Evolutionary conservation across 2,888 invertebrate genomes (phyloP).

Genomic region (Camponotus fellah): DNA sequence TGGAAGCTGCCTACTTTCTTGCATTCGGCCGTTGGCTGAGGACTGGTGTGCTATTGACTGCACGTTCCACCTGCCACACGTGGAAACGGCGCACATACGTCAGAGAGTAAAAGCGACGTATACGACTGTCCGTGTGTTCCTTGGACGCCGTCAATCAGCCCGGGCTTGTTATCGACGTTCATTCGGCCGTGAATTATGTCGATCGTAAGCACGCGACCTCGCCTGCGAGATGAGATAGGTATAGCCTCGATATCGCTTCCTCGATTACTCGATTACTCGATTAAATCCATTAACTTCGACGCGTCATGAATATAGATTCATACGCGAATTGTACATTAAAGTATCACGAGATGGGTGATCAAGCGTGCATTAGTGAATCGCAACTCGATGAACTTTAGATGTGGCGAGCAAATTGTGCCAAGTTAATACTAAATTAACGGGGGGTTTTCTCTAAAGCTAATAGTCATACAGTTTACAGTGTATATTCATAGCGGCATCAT

Average conservation of each 20-base stretch:
- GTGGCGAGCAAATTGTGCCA: slow-evolving; percentile 43
- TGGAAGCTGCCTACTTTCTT: slow-evolving; percentile 4
- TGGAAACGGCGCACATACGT: slow-evolving; percentile 56
- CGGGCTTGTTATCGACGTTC: slow-evolving; percentile 61
- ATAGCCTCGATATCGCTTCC: slow-evolving; percentile 61
- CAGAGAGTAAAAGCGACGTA: slow-evolving; percentile 58
- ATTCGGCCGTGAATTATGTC: slow-evolving; percentile 61
- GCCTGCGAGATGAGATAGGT: slow-evolving; percentile 42
- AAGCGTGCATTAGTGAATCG: slow-evolving; percentile 38
- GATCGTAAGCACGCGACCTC: slow-evolving; percentile 66
- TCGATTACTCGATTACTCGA: slow-evolving; percentile 53
- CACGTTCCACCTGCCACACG: slow-evolving; percentile 49
- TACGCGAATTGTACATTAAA: slow-evolving; percentile 30
- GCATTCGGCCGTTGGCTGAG: background rate
- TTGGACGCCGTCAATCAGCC: slow-evolving; percentile 58
- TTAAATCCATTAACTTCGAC: slow-evolving; percentile 46
- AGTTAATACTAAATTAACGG: slow-evolving; percentile 44
- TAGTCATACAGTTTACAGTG: background rate
- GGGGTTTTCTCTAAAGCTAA: slow-evolving; percentile 18
- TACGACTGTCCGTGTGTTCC: slow-evolving; percentile 25
- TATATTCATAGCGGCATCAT: background rate
- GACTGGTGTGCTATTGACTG: slow-evolving; percentile 6
- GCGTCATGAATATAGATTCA: slow-evolving; percentile 44
- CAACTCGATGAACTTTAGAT: slow-evolving; percentile 20
- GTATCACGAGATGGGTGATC: slow-evolving; percentile 42